phyloP scores from a whole-genome alignment of 2,113 vertebrate species.

The Pterocles burchelli region DNA sequence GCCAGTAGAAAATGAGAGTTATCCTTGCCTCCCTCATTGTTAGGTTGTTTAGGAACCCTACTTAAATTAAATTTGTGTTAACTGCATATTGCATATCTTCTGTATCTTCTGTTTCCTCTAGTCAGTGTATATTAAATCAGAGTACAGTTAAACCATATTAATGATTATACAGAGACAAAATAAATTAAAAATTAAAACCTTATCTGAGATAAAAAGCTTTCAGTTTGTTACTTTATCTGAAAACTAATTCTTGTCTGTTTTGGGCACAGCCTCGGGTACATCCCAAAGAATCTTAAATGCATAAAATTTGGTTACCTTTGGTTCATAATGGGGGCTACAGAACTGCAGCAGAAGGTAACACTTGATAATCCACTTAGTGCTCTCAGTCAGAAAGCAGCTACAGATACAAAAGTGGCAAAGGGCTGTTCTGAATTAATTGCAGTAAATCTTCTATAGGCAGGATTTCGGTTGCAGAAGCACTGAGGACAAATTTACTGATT shows the following conservation, averaged over 20 bases:
- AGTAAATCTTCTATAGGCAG: neutral
- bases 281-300: neutral
- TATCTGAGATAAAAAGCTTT: neutral
- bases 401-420: neutral
- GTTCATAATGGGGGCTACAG: neutral
- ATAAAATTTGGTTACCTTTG: neutral
- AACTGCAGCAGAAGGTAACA: neutral
- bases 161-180: neutral
- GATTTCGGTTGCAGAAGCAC: neutral
- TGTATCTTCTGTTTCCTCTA: neutral
- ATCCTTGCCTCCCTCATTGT: neutral
- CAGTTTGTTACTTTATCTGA: neutral
- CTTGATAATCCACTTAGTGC: conserved; percentile 12
- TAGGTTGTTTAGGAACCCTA: neutral
- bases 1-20: neutral
- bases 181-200: neutral
- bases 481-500: neutral
- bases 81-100: neutral
- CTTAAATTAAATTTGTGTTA: neutral
- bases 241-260: neutral
- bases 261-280: neutral
- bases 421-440: conserved; percentile 8
- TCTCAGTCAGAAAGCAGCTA: neutral
- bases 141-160: neutral
- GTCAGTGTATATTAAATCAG: neutral